Conservation (phyloP, 2,888 invertebrate species). For the Candidula unifasciata region DNA sequence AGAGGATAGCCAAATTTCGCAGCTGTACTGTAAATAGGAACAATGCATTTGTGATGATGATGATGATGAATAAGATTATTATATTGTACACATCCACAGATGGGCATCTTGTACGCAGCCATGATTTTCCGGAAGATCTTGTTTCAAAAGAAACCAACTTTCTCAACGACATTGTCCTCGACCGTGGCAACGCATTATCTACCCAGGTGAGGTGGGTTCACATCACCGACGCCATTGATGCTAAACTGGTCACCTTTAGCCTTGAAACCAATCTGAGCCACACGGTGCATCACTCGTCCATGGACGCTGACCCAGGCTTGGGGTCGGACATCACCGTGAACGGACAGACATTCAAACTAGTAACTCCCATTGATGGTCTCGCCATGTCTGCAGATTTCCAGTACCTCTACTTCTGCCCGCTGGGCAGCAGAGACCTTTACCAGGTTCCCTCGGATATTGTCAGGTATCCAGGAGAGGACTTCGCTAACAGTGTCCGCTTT, state of each 20-base stretch:
- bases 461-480: constrained; percentile 51
- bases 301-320: constrained; percentile 56
- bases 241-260: constrained; percentile 64
- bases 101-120: constrained; percentile 25
- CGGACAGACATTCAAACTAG: background rate
- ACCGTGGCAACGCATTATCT: constrained; percentile 56
- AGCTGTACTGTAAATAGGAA: too few relatives aligned
- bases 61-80: too few relatives aligned
- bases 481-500: constrained; percentile 51
- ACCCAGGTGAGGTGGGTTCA: constrained; percentile 61
- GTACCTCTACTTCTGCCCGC: constrained; percentile 65
- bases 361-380: constrained; percentile 65
- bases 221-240: constrained; percentile 64
- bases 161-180: constrained; percentile 68
- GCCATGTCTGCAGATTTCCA: constrained; percentile 66
- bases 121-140: constrained; percentile 21
- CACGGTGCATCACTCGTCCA: constrained; percentile 59
- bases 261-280: constrained; percentile 58
- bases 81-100: background rate
- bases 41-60: too few relatives aligned
- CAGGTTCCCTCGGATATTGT: constrained; percentile 59
- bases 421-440: constrained; percentile 60
- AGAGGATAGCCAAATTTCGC: too few relatives aligned
- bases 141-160: constrained; percentile 56
- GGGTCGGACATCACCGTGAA: constrained; percentile 44